phyloP scores from a whole-genome alignment of 2,888 invertebrate genomes.

The Cybosia mesomella region DNA sequence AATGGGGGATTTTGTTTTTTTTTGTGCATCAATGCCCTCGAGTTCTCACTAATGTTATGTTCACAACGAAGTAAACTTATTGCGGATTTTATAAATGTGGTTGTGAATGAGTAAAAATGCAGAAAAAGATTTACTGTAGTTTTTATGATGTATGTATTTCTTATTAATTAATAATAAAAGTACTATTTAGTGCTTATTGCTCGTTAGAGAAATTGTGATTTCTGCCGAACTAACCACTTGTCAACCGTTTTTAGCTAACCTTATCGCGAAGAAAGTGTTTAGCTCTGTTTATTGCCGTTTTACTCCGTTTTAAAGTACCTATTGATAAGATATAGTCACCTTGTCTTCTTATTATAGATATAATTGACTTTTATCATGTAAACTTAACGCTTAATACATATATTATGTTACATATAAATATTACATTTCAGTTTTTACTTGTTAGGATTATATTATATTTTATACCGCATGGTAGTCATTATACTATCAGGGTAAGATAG shows the following conservation, averaged over 20 bases:
- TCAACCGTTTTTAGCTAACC: slow-evolving; percentile 56
- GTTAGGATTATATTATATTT: slow-evolving; percentile 6
- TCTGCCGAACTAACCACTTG: slow-evolving; percentile 60
- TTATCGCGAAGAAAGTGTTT: slow-evolving; percentile 48
- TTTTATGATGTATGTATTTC: slow-evolving; percentile 62
- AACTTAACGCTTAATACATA: not conserved
- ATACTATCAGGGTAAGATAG: not conserved
- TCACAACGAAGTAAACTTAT: slow-evolving; percentile 64
- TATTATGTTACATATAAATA: not conserved
- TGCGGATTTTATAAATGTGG: slow-evolving; percentile 62
- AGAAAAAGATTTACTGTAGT: slow-evolving; percentile 54
- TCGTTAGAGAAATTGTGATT: slow-evolving; percentile 68
- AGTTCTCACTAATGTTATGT: slow-evolving; percentile 9
- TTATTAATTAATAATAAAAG: slow-evolving; percentile 56
- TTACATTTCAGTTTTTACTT: not conserved
- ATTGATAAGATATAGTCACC: not conserved
- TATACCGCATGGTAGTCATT: not conserved
- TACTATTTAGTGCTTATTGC: slow-evolving; percentile 70
- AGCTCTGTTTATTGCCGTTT: slow-evolving; percentile 60
- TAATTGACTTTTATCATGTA: slow-evolving; percentile 7
- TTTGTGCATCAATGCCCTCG: not conserved
- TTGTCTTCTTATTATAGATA: slow-evolving; percentile 31
- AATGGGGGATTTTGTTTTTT: not conserved
- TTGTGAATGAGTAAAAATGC: slow-evolving; percentile 70
- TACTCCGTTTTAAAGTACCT: slow-evolving; percentile 62